Conservation (phyloP, 2,888 invertebrate species). For the Apoda limacodes region DNA sequence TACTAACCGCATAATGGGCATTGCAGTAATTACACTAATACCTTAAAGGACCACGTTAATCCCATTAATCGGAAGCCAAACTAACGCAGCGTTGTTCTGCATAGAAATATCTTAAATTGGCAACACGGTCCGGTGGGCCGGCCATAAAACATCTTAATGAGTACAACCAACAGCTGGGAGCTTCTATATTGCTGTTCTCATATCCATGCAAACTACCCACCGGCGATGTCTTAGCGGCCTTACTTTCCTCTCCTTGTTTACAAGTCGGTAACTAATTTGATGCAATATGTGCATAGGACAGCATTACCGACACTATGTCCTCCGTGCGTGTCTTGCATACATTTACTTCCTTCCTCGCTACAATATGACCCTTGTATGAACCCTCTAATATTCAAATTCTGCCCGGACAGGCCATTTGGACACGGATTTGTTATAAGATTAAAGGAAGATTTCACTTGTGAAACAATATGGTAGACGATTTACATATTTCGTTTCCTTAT, state of each 20-base stretch:
- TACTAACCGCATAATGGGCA: constrained; percentile 54
- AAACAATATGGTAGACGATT: constrained; percentile 69
- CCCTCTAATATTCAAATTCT: constrained; percentile 66
- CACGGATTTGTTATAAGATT: constrained; percentile 72
- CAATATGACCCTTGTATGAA: constrained; percentile 54
- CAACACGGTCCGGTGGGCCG: constrained; percentile 66
- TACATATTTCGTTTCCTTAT: constrained; percentile 72
- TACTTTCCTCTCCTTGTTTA: constrained; percentile 65
- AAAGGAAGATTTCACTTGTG: constrained; percentile 72
- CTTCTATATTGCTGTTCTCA: constrained; percentile 67
- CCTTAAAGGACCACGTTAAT: constrained; percentile 66
- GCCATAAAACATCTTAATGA: constrained; percentile 72
- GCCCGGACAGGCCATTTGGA: constrained; percentile 66
- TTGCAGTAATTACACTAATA: constrained; percentile 65
- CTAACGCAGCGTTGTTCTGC: constrained; percentile 65
- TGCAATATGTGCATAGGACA: constrained; percentile 72
- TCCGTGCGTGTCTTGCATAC: constrained; percentile 68
- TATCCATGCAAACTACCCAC: constrained; percentile 70
- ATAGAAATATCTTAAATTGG: constrained; percentile 71
- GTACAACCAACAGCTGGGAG: constrained; percentile 66
- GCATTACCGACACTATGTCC: constrained; percentile 64
- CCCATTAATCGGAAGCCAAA: constrained; percentile 67
- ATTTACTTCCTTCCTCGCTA: constrained; percentile 52
- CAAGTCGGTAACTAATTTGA: constrained; percentile 71
- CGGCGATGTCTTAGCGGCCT: constrained; percentile 60